A percentile compares a stretch with the other conserved stretches of the same genome.
phyloP scores from a whole-genome alignment of 2,888 invertebrate genomes.

The Deilephila porcellus region DNA sequence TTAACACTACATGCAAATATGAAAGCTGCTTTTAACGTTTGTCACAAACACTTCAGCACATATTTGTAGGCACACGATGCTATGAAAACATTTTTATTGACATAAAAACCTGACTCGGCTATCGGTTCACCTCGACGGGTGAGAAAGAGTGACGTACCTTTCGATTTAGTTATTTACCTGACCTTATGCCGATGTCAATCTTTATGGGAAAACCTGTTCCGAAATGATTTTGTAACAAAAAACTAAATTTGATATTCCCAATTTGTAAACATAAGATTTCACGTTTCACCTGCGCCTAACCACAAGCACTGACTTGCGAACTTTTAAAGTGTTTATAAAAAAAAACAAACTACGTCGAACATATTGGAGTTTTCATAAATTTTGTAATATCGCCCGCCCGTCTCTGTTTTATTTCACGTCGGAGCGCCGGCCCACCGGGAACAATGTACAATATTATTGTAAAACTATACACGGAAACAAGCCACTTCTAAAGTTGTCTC shows the following conservation, averaged over 20 bases:
- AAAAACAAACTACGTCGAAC: conserved; percentile 33
- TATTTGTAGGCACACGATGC: too few relatives aligned
- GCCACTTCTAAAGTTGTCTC: conserved; percentile 48
- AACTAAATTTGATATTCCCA: too few relatives aligned
- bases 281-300: too few relatives aligned
- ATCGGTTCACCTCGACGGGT: not conserved
- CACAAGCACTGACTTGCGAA: too few relatives aligned
- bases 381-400: conserved; percentile 49
- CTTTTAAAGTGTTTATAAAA: not conserved
- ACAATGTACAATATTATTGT: conserved; percentile 49
- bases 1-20: not conserved
- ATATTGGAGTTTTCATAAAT: conserved; percentile 55
- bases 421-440: conserved; percentile 36
- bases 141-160: not conserved
- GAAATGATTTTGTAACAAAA: too few relatives aligned
- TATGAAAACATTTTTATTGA: not conserved
- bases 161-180: not conserved
- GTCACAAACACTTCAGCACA: not conserved
- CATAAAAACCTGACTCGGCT: not conserved
- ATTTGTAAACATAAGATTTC: too few relatives aligned
- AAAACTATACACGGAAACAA: conserved; percentile 41
- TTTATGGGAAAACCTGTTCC: too few relatives aligned
- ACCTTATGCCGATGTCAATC: too few relatives aligned
- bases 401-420: conserved; percentile 52
- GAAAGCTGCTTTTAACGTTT: not conserved